Evolutionary conservation across 2,888 invertebrate species (phyloP), one percentile per base, ranked within the genome.

Genomic region (Fragum fragum): DNA sequence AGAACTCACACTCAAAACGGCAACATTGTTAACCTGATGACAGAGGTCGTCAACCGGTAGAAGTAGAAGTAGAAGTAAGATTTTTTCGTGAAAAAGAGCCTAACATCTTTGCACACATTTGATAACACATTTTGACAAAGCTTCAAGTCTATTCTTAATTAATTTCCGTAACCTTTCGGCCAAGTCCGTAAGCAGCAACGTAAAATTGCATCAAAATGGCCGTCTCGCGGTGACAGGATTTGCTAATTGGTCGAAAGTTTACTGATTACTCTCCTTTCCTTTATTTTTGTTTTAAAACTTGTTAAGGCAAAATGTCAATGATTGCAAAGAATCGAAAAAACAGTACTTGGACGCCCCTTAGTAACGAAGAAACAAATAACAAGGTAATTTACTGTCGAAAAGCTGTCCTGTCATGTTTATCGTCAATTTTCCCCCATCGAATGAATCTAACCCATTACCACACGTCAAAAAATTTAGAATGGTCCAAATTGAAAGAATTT

Each of bases 291-390:
- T 1, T 1, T 28, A 26, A 9, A 42, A 21, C 26, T 23, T 2
- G 42, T 57, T 9, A 6, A 5, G n/a, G 14, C 32, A 88, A 76
- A 28, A 93, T 93, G 93, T 90, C 93, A 1, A 89, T 89, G 88
- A 91, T 92, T 61, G 93, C 92, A 18, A 93, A 92, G 85, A 92
- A 92, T 63, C 85, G 92, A 61, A 87, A 89, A 11, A 92, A 94
- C 73, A 94, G 94, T 83, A 89, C 92, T 6, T 94, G 94, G 94
- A 94, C 94, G 0, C 94, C 94, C 7, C 81, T 94, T 16, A 92
- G 90, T 71, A 93, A 93, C 78, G 92, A 89, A 63, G 92, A 92
- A 78, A 91, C 92, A 6, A 94, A 94, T 77, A 91, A 91, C 61
- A 92, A 93, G 91, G 93, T 93, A 88, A 66, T 63, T 76, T 21